Evolutionary conservation across 1,140 invertebrate genomes (phyloP).

Genomic region (Helicoverpa zea): DNA sequence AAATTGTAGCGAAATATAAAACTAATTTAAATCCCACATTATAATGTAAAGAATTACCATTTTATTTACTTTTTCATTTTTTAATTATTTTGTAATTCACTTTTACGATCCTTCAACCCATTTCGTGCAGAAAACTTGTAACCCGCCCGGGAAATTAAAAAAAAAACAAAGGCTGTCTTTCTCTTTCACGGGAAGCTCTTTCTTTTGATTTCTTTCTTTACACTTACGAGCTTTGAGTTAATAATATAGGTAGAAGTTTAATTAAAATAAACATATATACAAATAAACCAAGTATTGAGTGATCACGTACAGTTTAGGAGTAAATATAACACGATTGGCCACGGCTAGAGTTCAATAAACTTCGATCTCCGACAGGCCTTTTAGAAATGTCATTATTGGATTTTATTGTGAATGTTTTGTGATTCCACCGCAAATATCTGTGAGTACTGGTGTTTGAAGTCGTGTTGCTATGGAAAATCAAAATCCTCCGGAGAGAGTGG

Average conservation of each 20-base stretch:
- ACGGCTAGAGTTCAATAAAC: slow-evolving; percentile 78
- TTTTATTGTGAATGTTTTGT: slow-evolving; percentile 71
- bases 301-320: slow-evolving; percentile 46
- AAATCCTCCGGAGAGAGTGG: slow-evolving; percentile 75
- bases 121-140: slow-evolving; percentile 1
- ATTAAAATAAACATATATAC: slow-evolving; percentile 55
- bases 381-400: slow-evolving; percentile 72
- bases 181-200: slow-evolving; percentile 54
- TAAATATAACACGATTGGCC: slow-evolving; percentile 51
- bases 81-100: neutral
- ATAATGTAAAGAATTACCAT: too few species aligned
- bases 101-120: neutral
- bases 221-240: slow-evolving; percentile 53
- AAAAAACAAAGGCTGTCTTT: slow-evolving; percentile 54
- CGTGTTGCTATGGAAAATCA: slow-evolving; percentile 80
- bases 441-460: slow-evolving; percentile 43
- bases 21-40: too few species aligned
- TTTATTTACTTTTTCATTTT: neutral
- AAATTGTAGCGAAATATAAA: too few species aligned
- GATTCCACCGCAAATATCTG: slow-evolving; percentile 61
- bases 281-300: slow-evolving; percentile 54
- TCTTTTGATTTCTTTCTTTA: slow-evolving; percentile 50
- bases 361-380: slow-evolving; percentile 66
- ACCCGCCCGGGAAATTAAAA: slow-evolving; percentile 47
- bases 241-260: slow-evolving; percentile 47